Evolutionary conservation across 2,888 invertebrate genomes (phyloP), one percentile per base, ranked within the genome.

Genomic region (Calameuta filiformis): DNA sequence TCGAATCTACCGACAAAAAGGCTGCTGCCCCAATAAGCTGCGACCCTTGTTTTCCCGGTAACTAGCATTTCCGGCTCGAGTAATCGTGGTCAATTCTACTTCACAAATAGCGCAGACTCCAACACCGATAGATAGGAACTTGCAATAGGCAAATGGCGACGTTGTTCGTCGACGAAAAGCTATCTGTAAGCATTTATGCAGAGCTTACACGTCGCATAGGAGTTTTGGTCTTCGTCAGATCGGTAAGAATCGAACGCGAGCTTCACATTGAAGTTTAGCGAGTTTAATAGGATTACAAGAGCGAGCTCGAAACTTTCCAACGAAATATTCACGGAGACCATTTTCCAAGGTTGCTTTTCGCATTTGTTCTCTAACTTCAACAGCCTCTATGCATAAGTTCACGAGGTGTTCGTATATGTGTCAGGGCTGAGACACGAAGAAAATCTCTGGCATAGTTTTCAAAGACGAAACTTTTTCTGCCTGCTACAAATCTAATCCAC

Each of bases 221-320:
- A 56, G 23, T 56, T 56, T 56, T 23, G 56, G 23, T 56, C 9
- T 56, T 2, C 6, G 56, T 23, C 23, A 56, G 56, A 56, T 56
- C 56, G 56, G 23, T 23, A 23, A 56, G 56, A 56, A 56, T 23
- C 56, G 23, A 56, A 23, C 23, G 56, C 23, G 23, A 23, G 56
- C 4, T 56, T 23, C 56, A 56, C 69, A 78, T 75, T 77, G 15
- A 84, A 86, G 86, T 86, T 86, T 83, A 80, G 75, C 79, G 81
- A 84, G 83, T 86, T 83, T 86, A 83, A 85, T 84, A 84, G 83
- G 84, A 85, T 86, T 85, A 84, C 79, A 68, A 30, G 37, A 73
- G 77, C 73, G 73, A 81, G 23, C 76, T 73, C 76, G 74, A 82
- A 85, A 79, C 85, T 83, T 82, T 76, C 73, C 75, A 79, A 73